These are phyloP conservation scores for Ciconia stormi DNA, from an alignment of 2,113 vertebrate species.

Conservation along the genomic window DNA sequence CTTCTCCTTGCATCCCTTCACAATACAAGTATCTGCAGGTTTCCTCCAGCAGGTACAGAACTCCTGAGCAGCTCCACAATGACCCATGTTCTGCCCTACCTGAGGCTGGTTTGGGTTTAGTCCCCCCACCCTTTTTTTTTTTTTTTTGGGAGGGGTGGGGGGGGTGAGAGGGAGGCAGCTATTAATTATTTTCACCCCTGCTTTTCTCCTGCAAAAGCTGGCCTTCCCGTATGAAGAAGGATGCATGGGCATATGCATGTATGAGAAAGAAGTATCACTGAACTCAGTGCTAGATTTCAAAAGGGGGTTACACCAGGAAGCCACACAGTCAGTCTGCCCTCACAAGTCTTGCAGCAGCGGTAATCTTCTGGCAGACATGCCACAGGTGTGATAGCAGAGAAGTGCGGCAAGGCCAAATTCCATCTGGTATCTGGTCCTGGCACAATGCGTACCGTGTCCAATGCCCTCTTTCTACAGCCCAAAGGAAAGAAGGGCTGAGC, in stretches of 20 bases:
- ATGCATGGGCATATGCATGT: fast-evolving
- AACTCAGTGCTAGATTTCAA: not conserved
- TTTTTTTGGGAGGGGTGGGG: too few relatives aligned
- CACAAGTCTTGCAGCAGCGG: not conserved
- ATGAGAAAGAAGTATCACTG: not conserved
- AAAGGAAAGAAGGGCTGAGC: not conserved
- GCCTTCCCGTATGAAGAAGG: not conserved
- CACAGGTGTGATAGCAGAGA: not conserved
- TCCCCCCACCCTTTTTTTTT: not conserved
- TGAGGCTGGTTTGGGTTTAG: not conserved
- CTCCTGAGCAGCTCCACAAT: not conserved
- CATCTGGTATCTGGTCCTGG: not conserved
- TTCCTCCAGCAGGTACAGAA: not conserved
- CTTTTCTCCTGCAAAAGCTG: not conserved
- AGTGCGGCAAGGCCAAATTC: not conserved
- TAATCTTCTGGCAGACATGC: not conserved
- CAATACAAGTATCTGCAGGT: not conserved
- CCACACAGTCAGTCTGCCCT: not conserved
- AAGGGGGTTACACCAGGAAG: not conserved
- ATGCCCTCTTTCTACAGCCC: not conserved
- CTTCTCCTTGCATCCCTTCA: not conserved
- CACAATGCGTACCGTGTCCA: fast-evolving
- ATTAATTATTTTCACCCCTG: not conserved
- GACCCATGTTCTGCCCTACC: not conserved
- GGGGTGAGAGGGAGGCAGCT: too few relatives aligned